Percentiles rank a stretch among this genome's conserved stretches.
phyloP scores from a whole-genome alignment of 92 coral and sea anemone species.

The Meandrina meandrites region DNA sequence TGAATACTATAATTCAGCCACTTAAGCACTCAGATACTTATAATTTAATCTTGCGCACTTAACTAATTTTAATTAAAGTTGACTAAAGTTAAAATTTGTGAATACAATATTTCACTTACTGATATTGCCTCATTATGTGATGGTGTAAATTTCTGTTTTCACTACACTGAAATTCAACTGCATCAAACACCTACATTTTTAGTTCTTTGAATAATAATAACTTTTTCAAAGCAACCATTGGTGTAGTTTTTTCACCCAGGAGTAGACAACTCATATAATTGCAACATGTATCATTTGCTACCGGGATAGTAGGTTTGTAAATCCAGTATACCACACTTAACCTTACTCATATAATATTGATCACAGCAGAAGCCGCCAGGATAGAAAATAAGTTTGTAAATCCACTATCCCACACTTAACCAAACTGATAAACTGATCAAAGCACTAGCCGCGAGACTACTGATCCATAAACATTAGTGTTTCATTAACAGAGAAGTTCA shows the following conservation, averaged over 20 bases:
- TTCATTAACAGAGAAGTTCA: no score
- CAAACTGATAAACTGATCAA: not conserved
- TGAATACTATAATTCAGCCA: not conserved
- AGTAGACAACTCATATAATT: not conserved
- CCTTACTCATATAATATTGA: not conserved
- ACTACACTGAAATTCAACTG: not conserved
- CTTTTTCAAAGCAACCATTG: not conserved
- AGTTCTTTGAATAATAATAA: not conserved
- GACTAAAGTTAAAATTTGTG: not conserved
- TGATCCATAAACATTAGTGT: not conserved
- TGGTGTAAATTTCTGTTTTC: not conserved
- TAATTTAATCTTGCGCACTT: not conserved
- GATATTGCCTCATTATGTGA: not conserved
- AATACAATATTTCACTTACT: constrained; percentile 1
- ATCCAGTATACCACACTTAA: not conserved
- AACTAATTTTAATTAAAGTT: not conserved
- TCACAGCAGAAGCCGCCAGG: not conserved
- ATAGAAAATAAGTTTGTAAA: not conserved
- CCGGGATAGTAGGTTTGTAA: not conserved
- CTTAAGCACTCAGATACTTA: not conserved
- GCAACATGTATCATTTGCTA: not conserved
- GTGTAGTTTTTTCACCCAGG: not conserved
- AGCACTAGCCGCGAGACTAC: not conserved
- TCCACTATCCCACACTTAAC: not conserved
- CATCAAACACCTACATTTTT: not conserved